Percentiles rank a stretch among this genome's conserved stretches.
Conservation (phyloP, 2,113 vertebrate genomes). For the Salminus brasiliensis region DNA sequence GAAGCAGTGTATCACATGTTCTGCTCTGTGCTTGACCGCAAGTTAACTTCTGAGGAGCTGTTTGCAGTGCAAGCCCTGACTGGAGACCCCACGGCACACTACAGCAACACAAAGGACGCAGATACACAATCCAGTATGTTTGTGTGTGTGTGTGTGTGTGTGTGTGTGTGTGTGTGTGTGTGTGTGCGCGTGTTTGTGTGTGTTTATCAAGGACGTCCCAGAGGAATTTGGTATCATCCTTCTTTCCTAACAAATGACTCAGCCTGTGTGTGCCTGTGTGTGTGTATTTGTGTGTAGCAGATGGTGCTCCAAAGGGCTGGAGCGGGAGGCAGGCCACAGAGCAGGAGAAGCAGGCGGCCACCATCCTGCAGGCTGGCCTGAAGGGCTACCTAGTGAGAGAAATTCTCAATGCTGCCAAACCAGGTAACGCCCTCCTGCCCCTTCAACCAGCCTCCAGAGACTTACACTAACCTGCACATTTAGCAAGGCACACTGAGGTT, state of each 20-base stretch:
- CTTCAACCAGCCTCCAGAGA: background rate
- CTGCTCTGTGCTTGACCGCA: slow-evolving; percentile 64
- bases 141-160: slow-evolving; percentile 23
- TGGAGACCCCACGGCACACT: slow-evolving; percentile 55
- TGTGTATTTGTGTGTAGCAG: slow-evolving; percentile 35
- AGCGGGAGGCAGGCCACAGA: slow-evolving; percentile 65
- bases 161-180: slow-evolving; percentile 3
- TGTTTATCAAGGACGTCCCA: background rate
- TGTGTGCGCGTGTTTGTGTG: background rate
- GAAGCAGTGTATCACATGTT: slow-evolving; percentile 82
- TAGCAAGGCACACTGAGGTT: background rate
- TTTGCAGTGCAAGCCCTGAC: slow-evolving; percentile 84
- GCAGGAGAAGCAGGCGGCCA: slow-evolving; percentile 70
- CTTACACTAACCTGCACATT: background rate
- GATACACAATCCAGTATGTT: slow-evolving; percentile 20
- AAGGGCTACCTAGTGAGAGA: slow-evolving; percentile 63
- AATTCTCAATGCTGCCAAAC: slow-evolving; percentile 68
- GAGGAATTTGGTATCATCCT: background rate
- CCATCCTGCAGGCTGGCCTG: slow-evolving; percentile 70
- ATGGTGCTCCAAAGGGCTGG: slow-evolving; percentile 61
- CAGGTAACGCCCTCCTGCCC: slow-evolving; percentile 60
- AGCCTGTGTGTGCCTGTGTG: slow-evolving; percentile 12
- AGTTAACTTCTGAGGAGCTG: slow-evolving; percentile 67
- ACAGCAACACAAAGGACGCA: background rate
- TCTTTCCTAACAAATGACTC: background rate